Evolutionary conservation across 2,888 invertebrate species (phyloP).

Genomic region (Hirtodrosophila histrioides): DNA sequence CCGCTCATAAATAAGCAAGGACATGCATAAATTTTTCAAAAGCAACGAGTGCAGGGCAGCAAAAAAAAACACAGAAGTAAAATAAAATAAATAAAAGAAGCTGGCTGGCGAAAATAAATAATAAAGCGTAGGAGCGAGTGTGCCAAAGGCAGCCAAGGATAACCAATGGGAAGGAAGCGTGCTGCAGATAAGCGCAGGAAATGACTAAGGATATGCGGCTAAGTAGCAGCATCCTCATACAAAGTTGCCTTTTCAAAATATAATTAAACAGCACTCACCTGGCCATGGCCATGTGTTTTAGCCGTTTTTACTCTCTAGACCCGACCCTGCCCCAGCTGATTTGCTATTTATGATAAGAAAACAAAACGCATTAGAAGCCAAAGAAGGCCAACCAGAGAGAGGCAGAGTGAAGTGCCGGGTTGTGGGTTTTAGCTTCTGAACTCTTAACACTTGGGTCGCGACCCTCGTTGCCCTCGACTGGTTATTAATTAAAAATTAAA

Average conservation of each 20-base stretch:
- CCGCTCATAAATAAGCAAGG: constrained; percentile 81
- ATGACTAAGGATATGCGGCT: constrained; percentile 78
- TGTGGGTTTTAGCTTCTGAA: constrained; percentile 3
- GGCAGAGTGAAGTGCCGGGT: not conserved
- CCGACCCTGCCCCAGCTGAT: constrained; percentile 59
- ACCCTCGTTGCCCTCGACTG: constrained; percentile 64
- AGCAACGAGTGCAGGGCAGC: constrained; percentile 53
- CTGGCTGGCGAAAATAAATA: constrained; percentile 63
- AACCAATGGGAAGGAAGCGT: constrained; percentile 2
- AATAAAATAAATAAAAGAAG: constrained; percentile 60
- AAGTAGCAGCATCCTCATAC: constrained; percentile 75
- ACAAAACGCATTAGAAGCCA: constrained; percentile 75
- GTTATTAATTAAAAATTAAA: constrained; percentile 81
- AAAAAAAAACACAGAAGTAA: constrained; percentile 20
- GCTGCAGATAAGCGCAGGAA: constrained; percentile 78
- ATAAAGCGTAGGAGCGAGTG: constrained; percentile 50
- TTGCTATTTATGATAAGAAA: constrained; percentile 80
- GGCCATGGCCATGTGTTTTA: constrained; percentile 60
- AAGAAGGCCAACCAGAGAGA: constrained; percentile 6
- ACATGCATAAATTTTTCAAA: constrained; percentile 79
- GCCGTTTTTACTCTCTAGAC: constrained; percentile 6
- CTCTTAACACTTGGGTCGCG: constrained; percentile 45
- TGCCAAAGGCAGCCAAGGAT: constrained; percentile 8
- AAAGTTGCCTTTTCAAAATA: constrained; percentile 69
- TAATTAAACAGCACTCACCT: constrained; percentile 80